Evolutionary conservation across 2,797 vertebrate genomes (phyloP).

Genomic region (Strix occidentalis): DNA sequence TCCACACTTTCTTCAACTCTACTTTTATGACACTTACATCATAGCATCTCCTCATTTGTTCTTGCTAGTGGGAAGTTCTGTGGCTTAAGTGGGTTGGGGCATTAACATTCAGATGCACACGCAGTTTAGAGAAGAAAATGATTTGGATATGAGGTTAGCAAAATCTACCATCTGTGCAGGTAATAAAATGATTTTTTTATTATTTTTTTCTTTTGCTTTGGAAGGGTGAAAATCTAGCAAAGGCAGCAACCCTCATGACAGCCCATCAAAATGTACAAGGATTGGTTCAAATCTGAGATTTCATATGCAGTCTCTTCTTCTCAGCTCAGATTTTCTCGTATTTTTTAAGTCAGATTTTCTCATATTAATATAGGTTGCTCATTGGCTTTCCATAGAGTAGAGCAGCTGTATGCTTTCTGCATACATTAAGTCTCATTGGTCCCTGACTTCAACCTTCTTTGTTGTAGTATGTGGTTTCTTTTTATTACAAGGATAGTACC

Average conservation of each 20-base stretch:
- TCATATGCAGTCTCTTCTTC: not conserved
- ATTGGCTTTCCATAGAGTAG: not conserved
- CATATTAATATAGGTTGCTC: not conserved
- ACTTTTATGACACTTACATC: not conserved
- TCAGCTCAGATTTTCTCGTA: not conserved
- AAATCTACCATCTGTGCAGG: conserved; percentile 38
- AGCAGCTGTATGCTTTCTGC: not conserved
- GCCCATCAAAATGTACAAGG: not conserved
- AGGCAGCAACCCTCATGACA: not conserved
- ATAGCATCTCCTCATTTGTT: not conserved
- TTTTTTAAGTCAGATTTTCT: not conserved
- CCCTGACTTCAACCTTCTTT: not conserved
- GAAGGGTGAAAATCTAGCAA: not conserved
- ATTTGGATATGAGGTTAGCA: not conserved
- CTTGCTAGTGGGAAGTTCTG: not conserved
- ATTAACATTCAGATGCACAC: not conserved
- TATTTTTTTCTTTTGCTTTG: not conserved
- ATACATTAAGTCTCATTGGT: not conserved
- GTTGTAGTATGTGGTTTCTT: not conserved
- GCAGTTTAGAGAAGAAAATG: conserved; percentile 13
- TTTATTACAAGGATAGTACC: not conserved
- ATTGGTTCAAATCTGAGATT: not conserved
- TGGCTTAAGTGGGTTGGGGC: not conserved
- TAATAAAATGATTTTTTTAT: conserved; percentile 6
- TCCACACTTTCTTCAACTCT: not conserved